These are phyloP conservation scores for Drosophila tripunctata DNA, from an alignment of 2,888 invertebrate genomes.

Conservation along the genomic window DNA sequence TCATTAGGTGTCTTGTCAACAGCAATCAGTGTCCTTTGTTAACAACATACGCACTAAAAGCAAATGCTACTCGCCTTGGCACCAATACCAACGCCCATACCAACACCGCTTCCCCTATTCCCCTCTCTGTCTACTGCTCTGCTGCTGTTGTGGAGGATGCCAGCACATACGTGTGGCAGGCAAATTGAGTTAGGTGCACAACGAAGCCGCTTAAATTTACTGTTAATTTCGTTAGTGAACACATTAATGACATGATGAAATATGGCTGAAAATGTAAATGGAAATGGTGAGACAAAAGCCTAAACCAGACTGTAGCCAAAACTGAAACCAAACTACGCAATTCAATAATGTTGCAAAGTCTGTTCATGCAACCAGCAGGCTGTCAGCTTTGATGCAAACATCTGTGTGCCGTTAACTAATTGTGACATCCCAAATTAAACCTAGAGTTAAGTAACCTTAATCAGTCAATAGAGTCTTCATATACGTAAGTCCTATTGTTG, in stretches of 20 bases:
- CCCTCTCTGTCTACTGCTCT: neutral
- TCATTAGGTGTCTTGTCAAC: conserved; percentile 68
- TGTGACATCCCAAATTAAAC: conserved; percentile 9
- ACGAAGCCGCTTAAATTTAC: conserved; percentile 70
- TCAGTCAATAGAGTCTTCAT: neutral
- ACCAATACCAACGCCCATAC: neutral
- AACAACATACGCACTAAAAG: conserved; percentile 54
- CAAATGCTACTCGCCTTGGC: conserved; percentile 30
- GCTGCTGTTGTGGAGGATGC: neutral
- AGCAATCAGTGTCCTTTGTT: conserved; percentile 73
- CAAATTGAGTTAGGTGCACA: conserved; percentile 67
- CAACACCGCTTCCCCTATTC: no score
- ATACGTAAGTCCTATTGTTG: neutral
- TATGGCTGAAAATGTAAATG: conserved; percentile 31
- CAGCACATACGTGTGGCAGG: conserved; percentile 30
- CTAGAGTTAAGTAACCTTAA: neutral
- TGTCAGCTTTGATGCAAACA: conserved; percentile 35
- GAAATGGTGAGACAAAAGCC: conserved; percentile 29
- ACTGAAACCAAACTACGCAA: conserved; percentile 33
- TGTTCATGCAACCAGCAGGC: conserved; percentile 30
- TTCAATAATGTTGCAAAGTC: conserved; percentile 46
- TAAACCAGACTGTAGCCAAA: conserved; percentile 50
- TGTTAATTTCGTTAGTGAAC: conserved; percentile 71
- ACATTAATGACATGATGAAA: conserved; percentile 61
- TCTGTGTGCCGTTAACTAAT: conserved; percentile 25